phyloP scores from a whole-genome alignment of 2,797 vertebrate species.

The Podargus strigoides region DNA sequence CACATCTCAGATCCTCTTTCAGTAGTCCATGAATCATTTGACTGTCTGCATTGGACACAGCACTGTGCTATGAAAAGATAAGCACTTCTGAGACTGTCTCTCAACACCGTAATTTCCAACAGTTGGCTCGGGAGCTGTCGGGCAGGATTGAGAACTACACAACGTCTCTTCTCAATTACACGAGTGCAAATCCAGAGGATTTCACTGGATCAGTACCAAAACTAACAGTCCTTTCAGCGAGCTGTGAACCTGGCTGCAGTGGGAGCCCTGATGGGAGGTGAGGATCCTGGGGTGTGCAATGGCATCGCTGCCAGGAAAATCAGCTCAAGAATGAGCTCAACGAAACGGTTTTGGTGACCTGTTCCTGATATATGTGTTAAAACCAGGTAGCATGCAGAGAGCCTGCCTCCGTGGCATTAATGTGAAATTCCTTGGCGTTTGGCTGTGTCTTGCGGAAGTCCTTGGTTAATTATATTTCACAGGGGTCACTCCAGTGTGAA shows the following conservation, averaged over 20 bases:
- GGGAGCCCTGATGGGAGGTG: neutral
- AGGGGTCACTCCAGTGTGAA: neutral
- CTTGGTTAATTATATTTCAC: neutral
- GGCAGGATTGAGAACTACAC: neutral
- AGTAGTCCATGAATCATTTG: constrained; percentile 3
- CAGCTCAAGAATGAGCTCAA: neutral
- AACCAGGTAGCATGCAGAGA: neutral
- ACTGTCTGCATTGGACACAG: neutral
- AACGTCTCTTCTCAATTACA: neutral
- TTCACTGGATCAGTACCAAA: neutral
- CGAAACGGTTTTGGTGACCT: neutral
- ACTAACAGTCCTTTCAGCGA: neutral
- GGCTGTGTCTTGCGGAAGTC: neutral
- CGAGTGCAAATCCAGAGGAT: constrained; percentile 20
- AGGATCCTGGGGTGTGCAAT: rapidly evolving
- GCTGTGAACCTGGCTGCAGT: neutral
- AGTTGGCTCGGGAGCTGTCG: neutral
- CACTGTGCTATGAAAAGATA: neutral
- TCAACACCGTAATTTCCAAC: neutral
- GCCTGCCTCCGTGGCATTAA: neutral
- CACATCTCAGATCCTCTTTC: neutral
- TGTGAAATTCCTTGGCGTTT: neutral
- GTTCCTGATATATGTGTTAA: neutral
- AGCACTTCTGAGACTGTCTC: constrained; percentile 4
- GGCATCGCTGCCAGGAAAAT: neutral